Evolutionary conservation across 2,113 vertebrate species (phyloP).

Genomic region (Tylochromis polylepis): DNA sequence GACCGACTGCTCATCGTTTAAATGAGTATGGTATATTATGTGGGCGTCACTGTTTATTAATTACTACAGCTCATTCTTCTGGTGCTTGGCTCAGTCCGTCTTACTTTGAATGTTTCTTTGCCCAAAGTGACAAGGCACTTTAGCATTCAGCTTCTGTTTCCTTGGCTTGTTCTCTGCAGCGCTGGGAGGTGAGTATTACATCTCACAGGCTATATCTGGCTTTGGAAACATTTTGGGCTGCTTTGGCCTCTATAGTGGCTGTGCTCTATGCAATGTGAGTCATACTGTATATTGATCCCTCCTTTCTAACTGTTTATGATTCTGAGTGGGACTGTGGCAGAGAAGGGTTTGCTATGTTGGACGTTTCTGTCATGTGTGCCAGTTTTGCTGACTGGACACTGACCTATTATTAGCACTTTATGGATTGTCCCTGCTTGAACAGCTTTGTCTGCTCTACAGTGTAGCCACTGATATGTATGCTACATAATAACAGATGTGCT

Average conservation of each 20-base stretch:
- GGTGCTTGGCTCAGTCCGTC: neutral
- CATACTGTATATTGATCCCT: constrained; percentile 35
- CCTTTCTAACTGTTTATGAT: constrained; percentile 20
- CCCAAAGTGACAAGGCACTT: constrained; percentile 9
- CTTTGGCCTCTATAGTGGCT: neutral
- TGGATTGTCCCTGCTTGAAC: neutral
- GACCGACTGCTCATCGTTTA: neutral
- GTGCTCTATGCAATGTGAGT: constrained; percentile 26
- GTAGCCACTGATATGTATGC: neutral
- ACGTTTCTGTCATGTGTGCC: constrained; percentile 3
- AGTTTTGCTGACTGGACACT: constrained; percentile 46
- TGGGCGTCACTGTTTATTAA: neutral
- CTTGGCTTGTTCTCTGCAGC: constrained; percentile 13
- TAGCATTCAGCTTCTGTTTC: neutral
- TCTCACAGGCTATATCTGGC: constrained; percentile 2
- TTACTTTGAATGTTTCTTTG: neutral
- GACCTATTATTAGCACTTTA: constrained; percentile 40
- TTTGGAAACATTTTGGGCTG: neutral
- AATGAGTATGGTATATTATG: neutral
- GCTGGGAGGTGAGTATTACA: constrained; percentile 2
- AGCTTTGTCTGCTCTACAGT: constrained; percentile 32
- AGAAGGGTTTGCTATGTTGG: neutral
- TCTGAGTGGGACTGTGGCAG: neutral
- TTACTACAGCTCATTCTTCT: neutral
- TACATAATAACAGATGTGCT: neutral